Conservation (phyloP, 2,888 invertebrate genomes). For the Theretra japonica region DNA sequence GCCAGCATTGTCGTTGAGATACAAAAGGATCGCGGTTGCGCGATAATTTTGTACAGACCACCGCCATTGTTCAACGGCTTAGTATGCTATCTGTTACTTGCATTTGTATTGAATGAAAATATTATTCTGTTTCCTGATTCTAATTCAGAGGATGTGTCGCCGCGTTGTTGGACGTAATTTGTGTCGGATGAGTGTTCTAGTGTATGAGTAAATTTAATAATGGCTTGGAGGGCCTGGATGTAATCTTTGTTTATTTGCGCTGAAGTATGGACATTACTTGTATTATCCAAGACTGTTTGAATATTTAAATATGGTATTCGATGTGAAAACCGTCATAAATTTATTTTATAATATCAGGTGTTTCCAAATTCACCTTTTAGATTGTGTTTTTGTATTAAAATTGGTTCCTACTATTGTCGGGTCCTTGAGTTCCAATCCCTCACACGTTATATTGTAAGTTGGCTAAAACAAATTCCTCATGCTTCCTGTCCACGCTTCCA, state of each 20-base stretch:
- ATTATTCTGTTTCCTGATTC: conserved; percentile 60
- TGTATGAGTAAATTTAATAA: conserved; percentile 2
- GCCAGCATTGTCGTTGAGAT: conserved; percentile 40
- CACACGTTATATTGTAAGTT: too few relatives aligned
- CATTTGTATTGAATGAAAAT: conserved; percentile 67
- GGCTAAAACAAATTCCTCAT: too few relatives aligned
- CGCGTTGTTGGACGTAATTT: conserved; percentile 17
- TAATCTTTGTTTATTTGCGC: neutral
- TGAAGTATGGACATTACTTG: neutral
- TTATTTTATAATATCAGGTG: too few relatives aligned
- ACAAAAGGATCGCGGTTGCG: conserved; percentile 57
- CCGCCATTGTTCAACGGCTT: conserved; percentile 62
- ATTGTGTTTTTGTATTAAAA: too few relatives aligned
- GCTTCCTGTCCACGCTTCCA: too few relatives aligned
- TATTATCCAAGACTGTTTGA: neutral
- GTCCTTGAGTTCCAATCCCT: too few relatives aligned
- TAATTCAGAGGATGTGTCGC: conserved; percentile 51
- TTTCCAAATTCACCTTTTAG: too few relatives aligned
- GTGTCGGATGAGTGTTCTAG: conserved; percentile 7
- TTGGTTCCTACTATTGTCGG: too few relatives aligned
- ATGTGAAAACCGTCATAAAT: too few relatives aligned
- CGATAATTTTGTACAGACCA: conserved; percentile 63
- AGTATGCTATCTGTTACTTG: conserved; percentile 57
- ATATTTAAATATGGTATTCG: neutral
- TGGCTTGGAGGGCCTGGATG: neutral